A percentile compares a stretch with the other conserved stretches of the same genome.
phyloP scores from a whole-genome alignment of 2,797 vertebrate species.

The Liparis tanakae region DNA sequence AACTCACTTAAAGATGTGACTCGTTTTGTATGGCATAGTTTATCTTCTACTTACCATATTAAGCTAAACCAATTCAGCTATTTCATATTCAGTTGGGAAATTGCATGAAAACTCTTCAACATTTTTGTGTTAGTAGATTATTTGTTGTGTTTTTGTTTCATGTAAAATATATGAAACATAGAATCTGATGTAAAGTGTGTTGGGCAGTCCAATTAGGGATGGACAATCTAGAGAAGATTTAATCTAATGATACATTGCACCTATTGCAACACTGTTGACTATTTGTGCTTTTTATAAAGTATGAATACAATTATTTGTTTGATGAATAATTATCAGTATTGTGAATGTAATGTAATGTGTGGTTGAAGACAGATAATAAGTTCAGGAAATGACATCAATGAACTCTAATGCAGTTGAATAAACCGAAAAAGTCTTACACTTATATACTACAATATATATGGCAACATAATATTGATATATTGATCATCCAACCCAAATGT shows the following conservation, averaged over 20 bases:
- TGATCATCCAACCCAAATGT: neutral
- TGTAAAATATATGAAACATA: neutral
- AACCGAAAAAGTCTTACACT: too few relatives aligned
- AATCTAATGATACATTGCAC: neutral
- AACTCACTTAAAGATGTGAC: neutral
- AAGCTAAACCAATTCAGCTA: neutral
- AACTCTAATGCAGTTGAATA: too few relatives aligned
- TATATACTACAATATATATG: too few relatives aligned
- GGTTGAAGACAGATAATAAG: neutral
- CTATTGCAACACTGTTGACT: neutral
- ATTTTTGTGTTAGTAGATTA: neutral
- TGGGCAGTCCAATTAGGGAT: neutral
- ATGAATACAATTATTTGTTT: neutral
- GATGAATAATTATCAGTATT: neutral
- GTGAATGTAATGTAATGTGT: too few relatives aligned
- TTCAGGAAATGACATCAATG: too few relatives aligned
- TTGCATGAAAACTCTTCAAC: neutral
- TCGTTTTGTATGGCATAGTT: too few relatives aligned
- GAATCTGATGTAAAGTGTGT: too few relatives aligned
- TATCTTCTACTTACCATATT: too few relatives aligned
- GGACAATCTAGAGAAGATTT: too few relatives aligned
- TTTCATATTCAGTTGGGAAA: neutral
- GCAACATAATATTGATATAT: too few relatives aligned
- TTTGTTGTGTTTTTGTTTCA: neutral
- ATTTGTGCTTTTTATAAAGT: neutral